Evolutionary conservation across 2,797 vertebrate species (phyloP), one percentile per base, ranked within the genome.

Genomic region (Bucorvus abyssinicus): DNA sequence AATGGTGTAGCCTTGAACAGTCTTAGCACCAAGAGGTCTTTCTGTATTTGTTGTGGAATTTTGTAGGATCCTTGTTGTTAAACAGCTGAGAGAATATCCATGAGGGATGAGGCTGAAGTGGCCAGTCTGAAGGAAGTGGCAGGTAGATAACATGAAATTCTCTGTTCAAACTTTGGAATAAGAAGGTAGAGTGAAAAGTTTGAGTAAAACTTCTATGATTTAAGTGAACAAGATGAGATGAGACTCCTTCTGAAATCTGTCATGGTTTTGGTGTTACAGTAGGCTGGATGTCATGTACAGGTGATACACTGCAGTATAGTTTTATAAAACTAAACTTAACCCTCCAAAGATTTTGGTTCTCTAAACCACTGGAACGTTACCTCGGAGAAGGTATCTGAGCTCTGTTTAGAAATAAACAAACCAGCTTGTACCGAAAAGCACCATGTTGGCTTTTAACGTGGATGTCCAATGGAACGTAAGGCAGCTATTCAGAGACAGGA

Each of bases 261-360:
- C 7, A 2, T 5, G 0, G 3, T 70, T 87, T 80, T 1, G 1
- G 2, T 38, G 3, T 77, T 89, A 10, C 17, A 24, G 16, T 12
- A 45, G 44, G 21, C 59, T 76, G 42, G 6, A n/a, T 80, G 18
- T 55, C 50, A 63, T 8, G 4, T 61, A 49, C 16, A 32, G 9
- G 38, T 6, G 4, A 15, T 24, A 42, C 36, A 20, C 27, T 94
- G 67, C 38, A 55, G 10, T 34, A 20, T 10, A 27, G 11, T 30
- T 89, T 61, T 38, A 38, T 73, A 73, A 67, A 5, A 3, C 15
- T 69, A 42, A 56, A 56, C 5, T 60, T 67, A 52, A 38, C 4
- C 5, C 7, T 9, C 1, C 22, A 4, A 53, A 15, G 5, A 11
- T 84, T 67, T 49, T 60, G 5, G 7, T 52, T 49, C 7, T 52